A percentile compares a stretch with the other conserved stretches of the same genome.
Conservation (phyloP, 2,888 invertebrate genomes). For the Cosmia trapezina region DNA sequence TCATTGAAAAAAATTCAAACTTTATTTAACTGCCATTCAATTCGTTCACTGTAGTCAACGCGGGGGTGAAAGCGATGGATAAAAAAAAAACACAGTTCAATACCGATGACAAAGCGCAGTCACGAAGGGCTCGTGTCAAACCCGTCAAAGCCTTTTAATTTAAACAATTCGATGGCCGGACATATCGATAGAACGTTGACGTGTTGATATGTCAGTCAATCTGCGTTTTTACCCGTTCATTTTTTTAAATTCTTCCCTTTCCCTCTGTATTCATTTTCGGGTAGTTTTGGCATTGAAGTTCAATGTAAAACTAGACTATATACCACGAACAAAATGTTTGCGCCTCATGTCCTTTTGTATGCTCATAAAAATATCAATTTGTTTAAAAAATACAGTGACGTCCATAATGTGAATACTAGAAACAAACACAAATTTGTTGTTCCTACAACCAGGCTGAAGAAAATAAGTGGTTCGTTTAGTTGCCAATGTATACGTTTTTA, state of each 20-base stretch:
- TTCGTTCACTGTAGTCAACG: constrained; percentile 3
- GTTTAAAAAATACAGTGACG: no score
- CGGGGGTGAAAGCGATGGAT: neutral
- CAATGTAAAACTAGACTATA: no score
- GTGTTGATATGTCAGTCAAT: neutral
- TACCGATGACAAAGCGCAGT: constrained; percentile 11
- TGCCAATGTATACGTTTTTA: no score
- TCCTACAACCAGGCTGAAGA: no score
- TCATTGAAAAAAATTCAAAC: neutral
- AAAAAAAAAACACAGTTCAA: neutral
- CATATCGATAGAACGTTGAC: neutral
- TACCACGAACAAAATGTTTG: no score
- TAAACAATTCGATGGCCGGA: constrained; percentile 1
- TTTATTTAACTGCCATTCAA: neutral
- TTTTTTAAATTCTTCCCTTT: neutral
- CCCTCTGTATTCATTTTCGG: neutral
- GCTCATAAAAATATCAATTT: no score
- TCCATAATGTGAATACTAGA: no score
- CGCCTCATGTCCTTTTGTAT: no score
- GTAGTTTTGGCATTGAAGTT: neutral
- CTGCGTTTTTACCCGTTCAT: neutral
- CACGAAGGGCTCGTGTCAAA: neutral
- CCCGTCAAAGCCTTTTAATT: constrained; percentile 25
- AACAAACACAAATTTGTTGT: no score
- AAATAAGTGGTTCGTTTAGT: no score